Base-by-base conservation (phyloP, 2,888 invertebrate genomes). In the Drepana falcataria region DNA sequence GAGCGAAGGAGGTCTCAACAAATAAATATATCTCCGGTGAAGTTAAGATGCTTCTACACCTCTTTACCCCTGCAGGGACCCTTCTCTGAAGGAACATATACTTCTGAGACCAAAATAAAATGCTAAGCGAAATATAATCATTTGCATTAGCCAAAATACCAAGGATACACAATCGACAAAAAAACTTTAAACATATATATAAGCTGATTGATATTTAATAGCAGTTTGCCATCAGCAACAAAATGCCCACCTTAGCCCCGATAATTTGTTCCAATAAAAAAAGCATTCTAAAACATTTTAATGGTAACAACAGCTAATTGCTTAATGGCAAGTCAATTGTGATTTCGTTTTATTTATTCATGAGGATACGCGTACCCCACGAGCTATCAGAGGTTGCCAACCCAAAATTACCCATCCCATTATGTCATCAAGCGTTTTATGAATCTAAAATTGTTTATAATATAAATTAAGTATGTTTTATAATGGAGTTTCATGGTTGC, bases 371-470 rank as follows among this genome's bases (percentile, higher is more conserved):
- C n/a, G n/a, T n/a, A n/a, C n/a, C n/a, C n/a, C 78, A 77, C 79
- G 82, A 79, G 77, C 81, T 79, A 82, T 81, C 71, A 67, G 58
- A 60, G 72, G 79, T 81, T 81, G 75, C 71, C 76, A 73, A 75
- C 81, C 87, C 78, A 61, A 87, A 85, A 90, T 90, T 90, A 88
- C 76, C 68, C 73, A 74, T 73, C 83, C 80, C 83, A 91, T 90
- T 90, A 91, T 89, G 87, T 90, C 89, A 87, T 91, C 87, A 90
- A 85, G 73, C 75, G 77, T 84, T 91, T 89, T 87, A 87, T 85
- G 82, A 83, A 83, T 80, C 81, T 84, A 83, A 86, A 44, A 86
- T 85, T 84, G 79, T 82, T 85, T 83, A 85, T 83, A 71, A 84
- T 85, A 84, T 67, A 69, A 81, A 84, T 86, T 86, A 85, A 78